Conservation (phyloP, 2,113 vertebrate genomes). For the Ceratotherium simum region DNA sequence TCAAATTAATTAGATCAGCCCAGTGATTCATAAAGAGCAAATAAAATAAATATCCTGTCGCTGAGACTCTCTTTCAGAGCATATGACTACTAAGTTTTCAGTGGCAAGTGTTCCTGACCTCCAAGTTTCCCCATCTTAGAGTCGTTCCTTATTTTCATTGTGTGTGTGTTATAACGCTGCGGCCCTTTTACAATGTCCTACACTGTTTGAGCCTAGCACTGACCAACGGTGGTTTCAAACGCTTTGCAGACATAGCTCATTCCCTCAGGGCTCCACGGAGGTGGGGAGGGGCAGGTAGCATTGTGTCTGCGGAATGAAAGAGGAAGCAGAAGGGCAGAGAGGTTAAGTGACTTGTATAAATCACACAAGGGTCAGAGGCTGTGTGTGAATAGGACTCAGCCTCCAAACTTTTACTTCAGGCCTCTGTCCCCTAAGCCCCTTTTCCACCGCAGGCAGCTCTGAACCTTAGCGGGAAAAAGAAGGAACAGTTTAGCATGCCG, state of each 20-base stretch:
- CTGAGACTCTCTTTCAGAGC: constrained; percentile 17
- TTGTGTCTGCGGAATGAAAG: constrained; percentile 72
- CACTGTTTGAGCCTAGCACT: background rate
- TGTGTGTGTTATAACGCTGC: background rate
- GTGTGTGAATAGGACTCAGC: constrained; percentile 71
- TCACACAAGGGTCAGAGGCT: constrained; percentile 72
- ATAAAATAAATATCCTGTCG: constrained; percentile 6
- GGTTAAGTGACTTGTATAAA: constrained; percentile 79
- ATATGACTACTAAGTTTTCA: background rate
- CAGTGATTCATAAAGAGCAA: constrained; percentile 32
- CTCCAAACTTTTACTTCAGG: constrained; percentile 36
- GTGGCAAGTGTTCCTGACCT: constrained; percentile 42
- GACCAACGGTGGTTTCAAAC: background rate
- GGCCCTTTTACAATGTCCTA: background rate
- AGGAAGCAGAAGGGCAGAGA: constrained; percentile 77
- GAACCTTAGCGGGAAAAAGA: background rate
- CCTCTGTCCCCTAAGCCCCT: constrained; percentile 33
- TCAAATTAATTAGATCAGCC: constrained; percentile 35
- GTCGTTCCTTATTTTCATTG: constrained; percentile 44
- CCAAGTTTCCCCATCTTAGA: background rate
- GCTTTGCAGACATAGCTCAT: constrained; percentile 20
- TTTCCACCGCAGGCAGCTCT: background rate
- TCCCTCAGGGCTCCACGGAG: constrained; percentile 51
- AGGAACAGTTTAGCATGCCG: background rate
- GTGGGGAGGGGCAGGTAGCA: constrained; percentile 77